Evolutionary conservation across 64 coral and sea anemone species (phyloP).

Genomic region (Pocillopora verrucosa): DNA sequence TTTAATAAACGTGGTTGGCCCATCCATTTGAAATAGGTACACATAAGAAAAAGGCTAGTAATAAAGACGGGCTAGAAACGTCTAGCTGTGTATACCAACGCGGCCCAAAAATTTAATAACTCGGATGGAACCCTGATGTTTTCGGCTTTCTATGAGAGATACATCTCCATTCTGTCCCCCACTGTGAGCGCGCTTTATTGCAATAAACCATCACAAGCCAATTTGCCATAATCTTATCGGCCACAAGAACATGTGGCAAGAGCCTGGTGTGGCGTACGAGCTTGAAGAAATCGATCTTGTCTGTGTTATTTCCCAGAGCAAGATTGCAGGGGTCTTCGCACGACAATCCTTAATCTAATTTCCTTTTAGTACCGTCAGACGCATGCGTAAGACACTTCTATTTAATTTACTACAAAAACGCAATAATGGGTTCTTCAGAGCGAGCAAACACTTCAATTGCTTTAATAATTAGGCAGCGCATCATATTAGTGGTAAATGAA

Average conservation of each 20-base stretch:
- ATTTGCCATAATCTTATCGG: constrained; percentile 27
- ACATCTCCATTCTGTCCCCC: constrained; percentile 43
- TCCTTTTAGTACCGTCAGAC: background rate
- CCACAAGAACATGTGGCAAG: constrained; percentile 41
- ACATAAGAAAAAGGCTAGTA: background rate
- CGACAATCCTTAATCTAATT: background rate
- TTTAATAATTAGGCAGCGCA: constrained; percentile 86
- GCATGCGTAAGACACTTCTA: constrained; percentile 59
- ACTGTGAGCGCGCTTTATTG: constrained; percentile 18
- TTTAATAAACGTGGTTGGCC: background rate
- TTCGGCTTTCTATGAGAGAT: constrained; percentile 25
- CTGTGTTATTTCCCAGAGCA: background rate
- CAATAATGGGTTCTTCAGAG: constrained; percentile 75
- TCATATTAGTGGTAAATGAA: constrained; percentile 78
- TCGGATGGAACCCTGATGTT: constrained; percentile 46
- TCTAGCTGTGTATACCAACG: constrained; percentile 44
- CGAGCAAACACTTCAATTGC: constrained; percentile 90
- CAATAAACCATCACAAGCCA: constrained; percentile 8
- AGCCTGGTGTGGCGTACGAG: constrained; percentile 7
- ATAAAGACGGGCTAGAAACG: background rate
- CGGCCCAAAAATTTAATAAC: constrained; percentile 51
- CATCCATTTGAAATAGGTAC: background rate
- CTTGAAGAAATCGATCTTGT: background rate
- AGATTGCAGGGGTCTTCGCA: background rate
- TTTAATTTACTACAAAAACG: constrained; percentile 68